These are phyloP conservation scores for Salvelinus alpinus DNA, from an alignment of 2,113 vertebrate genomes.

Conservation along the genomic window DNA sequence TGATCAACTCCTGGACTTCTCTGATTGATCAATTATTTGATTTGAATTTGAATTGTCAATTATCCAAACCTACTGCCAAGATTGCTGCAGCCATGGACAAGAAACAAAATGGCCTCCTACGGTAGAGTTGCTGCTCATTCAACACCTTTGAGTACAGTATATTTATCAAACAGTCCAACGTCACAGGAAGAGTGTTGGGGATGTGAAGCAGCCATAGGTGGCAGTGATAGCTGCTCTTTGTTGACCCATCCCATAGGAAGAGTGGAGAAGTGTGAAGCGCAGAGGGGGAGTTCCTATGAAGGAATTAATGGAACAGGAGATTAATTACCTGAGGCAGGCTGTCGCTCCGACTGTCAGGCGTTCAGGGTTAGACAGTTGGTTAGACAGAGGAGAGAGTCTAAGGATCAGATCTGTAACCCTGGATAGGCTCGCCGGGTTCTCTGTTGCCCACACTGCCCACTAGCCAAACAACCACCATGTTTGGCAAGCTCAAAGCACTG, in stretches of 20 bases:
- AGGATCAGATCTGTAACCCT: conserved; percentile 3
- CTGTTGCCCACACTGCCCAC: conserved; percentile 1
- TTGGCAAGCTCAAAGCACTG: conserved; percentile 71
- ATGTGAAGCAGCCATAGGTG: conserved; percentile 5
- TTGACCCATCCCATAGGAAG: conserved; percentile 6
- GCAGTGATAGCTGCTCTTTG: conserved; percentile 26
- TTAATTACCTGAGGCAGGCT: conserved; percentile 67
- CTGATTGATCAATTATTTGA: too few relatives aligned
- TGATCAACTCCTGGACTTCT: neutral
- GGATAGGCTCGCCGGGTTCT: neutral
- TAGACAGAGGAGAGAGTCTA: neutral
- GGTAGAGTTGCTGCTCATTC: too few relatives aligned
- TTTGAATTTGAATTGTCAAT: too few relatives aligned
- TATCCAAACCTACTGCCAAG: too few relatives aligned
- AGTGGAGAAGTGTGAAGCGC: neutral
- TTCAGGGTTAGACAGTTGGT: conserved; percentile 17
- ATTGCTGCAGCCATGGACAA: too few relatives aligned
- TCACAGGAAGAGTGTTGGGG: neutral
- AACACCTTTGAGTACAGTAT: too few relatives aligned
- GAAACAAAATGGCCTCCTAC: too few relatives aligned
- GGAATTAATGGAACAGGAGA: conserved; percentile 75
- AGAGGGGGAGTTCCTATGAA: conserved; percentile 53
- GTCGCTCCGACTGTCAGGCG: neutral
- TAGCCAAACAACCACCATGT: conserved; percentile 67
- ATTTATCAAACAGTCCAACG: neutral